Percentiles rank a stretch among this genome's conserved stretches.
phyloP scores from a whole-genome alignment of 2,888 invertebrate genomes.

The Cecidostiba fungosa region DNA sequence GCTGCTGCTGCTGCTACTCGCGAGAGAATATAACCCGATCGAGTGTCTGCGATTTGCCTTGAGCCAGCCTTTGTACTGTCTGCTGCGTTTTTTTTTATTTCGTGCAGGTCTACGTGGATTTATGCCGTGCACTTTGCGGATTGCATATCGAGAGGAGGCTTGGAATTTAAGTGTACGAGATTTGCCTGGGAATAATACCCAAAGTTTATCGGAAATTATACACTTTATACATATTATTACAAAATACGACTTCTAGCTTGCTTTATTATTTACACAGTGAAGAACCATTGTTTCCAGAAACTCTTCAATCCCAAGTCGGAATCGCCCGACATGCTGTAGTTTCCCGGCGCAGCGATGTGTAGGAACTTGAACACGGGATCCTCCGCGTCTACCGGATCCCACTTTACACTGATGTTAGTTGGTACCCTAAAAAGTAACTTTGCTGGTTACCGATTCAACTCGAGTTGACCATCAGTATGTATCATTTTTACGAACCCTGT shows the following conservation, averaged over 20 bases:
- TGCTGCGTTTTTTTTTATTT: background rate
- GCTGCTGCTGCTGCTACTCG: background rate
- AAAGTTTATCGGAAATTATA: background rate
- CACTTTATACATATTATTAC: background rate
- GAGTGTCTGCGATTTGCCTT: conserved; percentile 35
- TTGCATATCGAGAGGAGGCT: background rate
- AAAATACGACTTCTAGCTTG: too few relatives aligned
- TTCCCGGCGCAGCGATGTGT: conserved; percentile 5
- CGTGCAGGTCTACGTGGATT: conserved; percentile 13
- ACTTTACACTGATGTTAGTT: background rate
- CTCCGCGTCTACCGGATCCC: conserved; percentile 11
- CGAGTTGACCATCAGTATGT: too few relatives aligned
- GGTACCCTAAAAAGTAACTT: background rate
- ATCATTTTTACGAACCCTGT: conserved; percentile 11
- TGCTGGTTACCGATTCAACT: too few relatives aligned
- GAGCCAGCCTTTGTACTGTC: conserved; percentile 14
- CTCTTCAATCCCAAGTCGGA: conserved; percentile 13
- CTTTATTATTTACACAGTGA: background rate
- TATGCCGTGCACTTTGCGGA: background rate
- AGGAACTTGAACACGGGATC: conserved; percentile 16
- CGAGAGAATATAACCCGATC: conserved; percentile 32
- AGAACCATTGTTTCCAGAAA: conserved; percentile 11
- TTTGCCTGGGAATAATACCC: background rate
- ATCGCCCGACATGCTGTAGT: conserved; percentile 22
- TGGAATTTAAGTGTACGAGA: background rate